Base-by-base conservation (phyloP, 2,888 invertebrate species). In the Eumerus sabulonum region DNA sequence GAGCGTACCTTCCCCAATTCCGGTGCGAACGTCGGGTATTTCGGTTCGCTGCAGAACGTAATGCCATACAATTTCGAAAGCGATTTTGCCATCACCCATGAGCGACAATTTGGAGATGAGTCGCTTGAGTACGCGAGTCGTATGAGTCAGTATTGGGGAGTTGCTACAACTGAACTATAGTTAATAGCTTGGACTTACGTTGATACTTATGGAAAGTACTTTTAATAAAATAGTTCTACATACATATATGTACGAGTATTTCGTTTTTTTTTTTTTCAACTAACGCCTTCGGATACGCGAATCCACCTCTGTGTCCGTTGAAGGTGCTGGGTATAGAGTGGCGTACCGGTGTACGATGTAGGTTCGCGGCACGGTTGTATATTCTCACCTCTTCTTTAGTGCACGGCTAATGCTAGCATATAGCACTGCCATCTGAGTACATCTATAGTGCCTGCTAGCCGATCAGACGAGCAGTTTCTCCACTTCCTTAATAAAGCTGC, bases 81-180 rank as follows among this genome's bases (percentile, higher is more conserved):
- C 85, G 95, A 95, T 87, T 95, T 95, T 87, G 93, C 94, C 42
- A 93, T 94, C 19, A 95, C 95, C 87, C 94, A 95, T 85, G 96
- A 96, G 86, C 91, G 95, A 83, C 91, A 92, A 38, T 91, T 92
- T 60, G 90, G 91, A 64, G 88, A 88, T 83, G 95, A 96, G 85
- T 95, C 95, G 0, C 88, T 94, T 81, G 96, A 96, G 85, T 92
- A 94, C 79, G 95, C 96, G 85, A 92, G 92, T 62, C 91, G 96
- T 63, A 95, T 96, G 94, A 94, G 95, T 84, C 95, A 96, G 84
- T 96, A 96, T 88, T 96, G 96, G 96, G 96, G 95, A 57, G 95
- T 96, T 50, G 95, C 96, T 12, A 96, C 96, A 1, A 96, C 96
- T 0, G 96, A 96, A 88, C 88, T 96, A 82, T 96, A 27, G 40